Percentiles rank a stretch among this genome's conserved stretches.
Conservation (phyloP, 2,797 vertebrate species). For the Typhlichthys subterraneus region DNA sequence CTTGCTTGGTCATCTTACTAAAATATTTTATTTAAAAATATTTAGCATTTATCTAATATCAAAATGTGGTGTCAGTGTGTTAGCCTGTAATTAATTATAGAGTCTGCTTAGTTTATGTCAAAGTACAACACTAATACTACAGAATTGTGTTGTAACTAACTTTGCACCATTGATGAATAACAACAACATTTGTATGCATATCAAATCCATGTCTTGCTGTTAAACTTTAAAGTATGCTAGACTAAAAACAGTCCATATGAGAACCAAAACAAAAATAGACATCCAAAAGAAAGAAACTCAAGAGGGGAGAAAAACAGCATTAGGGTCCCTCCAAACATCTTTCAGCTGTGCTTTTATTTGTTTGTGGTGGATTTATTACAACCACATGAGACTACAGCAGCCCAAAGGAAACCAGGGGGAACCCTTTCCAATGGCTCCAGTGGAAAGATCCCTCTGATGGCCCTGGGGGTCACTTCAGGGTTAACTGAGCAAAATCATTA, state of each 20-base stretch:
- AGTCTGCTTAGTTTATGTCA: neutral
- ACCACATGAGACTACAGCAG: slow-evolving; percentile 62
- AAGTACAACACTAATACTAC: too few relatives aligned
- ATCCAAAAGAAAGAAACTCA: slow-evolving; percentile 31
- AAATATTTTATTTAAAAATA: too few relatives aligned
- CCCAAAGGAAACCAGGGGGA: slow-evolving; percentile 56
- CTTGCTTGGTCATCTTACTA: too few relatives aligned
- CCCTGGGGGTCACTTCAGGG: slow-evolving; percentile 50
- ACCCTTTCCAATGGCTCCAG: slow-evolving; percentile 53
- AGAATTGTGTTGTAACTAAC: too few relatives aligned
- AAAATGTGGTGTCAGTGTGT: too few relatives aligned
- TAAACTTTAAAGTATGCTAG: neutral
- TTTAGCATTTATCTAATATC: too few relatives aligned
- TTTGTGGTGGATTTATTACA: slow-evolving; percentile 62
- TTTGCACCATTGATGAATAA: too few relatives aligned
- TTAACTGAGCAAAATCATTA: slow-evolving; percentile 55
- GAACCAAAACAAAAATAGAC: slow-evolving; percentile 35
- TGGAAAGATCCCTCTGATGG: slow-evolving; percentile 48
- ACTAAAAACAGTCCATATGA: slow-evolving; percentile 27
- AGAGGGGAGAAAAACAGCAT: slow-evolving; percentile 16
- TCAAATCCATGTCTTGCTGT: neutral
- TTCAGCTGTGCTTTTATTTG: slow-evolving; percentile 59
- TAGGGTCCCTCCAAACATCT: slow-evolving; percentile 55
- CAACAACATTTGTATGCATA: neutral
- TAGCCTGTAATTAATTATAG: neutral